Percentiles rank a stretch among this genome's conserved stretches.
Conservation (phyloP, 1,140 invertebrate genomes). For the Bactericera cockerelli region DNA sequence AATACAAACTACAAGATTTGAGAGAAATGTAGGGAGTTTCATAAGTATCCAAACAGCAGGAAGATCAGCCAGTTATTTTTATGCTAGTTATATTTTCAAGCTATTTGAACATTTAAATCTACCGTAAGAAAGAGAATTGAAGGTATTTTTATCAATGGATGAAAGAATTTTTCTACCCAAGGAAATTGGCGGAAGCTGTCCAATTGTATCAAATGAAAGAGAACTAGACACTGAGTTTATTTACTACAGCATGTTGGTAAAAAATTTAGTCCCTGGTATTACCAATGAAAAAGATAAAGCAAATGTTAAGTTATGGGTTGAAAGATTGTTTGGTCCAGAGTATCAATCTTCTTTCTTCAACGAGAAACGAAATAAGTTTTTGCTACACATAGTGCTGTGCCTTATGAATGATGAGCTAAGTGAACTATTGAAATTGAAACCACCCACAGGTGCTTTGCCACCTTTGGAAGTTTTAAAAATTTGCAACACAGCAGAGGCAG, state of each 20-base stretch:
- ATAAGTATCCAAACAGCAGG: too few species aligned
- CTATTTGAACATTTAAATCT: too few species aligned
- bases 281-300: conserved; percentile 15
- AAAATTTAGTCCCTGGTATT: conserved; percentile 20
- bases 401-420: conserved; percentile 23
- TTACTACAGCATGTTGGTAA: conserved; percentile 19
- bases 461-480: conserved; percentile 15
- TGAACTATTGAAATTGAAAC: conserved; percentile 19
- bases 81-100: too few species aligned
- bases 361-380: conserved; percentile 24
- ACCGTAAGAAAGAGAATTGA: too few species aligned
- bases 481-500: conserved; percentile 10
- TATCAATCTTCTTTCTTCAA: conserved; percentile 22
- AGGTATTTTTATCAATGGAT: too few species aligned
- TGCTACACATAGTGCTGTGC: conserved; percentile 19
- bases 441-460: conserved; percentile 18
- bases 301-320: conserved; percentile 19
- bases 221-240: conserved; percentile 16
- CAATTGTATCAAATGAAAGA: neutral
- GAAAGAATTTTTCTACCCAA: too few species aligned
- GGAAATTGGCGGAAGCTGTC: too few species aligned
- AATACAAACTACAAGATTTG: too few species aligned
- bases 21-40: too few species aligned
- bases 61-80: too few species aligned
- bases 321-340: conserved; percentile 22